Base-by-base conservation (phyloP, 2,113 vertebrate genomes). In the Apistogramma diplotaenia region DNA sequence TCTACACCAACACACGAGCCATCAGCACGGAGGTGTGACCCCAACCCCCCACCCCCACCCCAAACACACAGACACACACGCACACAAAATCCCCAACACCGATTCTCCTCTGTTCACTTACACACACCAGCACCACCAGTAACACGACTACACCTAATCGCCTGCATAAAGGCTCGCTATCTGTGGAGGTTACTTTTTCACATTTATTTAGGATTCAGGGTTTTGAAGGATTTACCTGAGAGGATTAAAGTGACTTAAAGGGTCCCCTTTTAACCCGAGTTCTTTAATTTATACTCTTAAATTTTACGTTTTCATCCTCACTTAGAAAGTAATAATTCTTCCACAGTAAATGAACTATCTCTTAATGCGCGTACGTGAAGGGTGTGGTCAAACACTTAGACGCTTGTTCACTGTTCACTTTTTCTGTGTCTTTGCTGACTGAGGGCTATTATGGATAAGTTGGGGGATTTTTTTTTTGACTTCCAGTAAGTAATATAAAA, bases 1-100 rank as follows among this genome's bases (percentile, higher is more conserved):
- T 95, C 89, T 97, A 96, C 95, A 96, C 94, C 1, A 97, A 96
- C 93, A 95, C 96, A 13, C 95, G 95, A 85, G 97, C 97, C 91
- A 93, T 99, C 93, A 99, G 97, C 94, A 99, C 98, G 1, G 97
- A 98, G 8, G 98, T 99, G 92, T 99, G 93, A 97, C 40, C 37
- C 3, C 55, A 12, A 29, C 65, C 8, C 33, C 46, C 25, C 31
- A 1, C 59, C 11, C 3, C 37, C 37, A 10, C 37, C 37, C 8
- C 3, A 43, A 12, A 13, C 12, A 43, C 11, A 15, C 12, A 43
- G 8, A 43, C 13, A 15, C 12, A 43, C 33, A 33, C 8, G 2
- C 33, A 33, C 31, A 31, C 3, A 49, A 4, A 60, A 59, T 9
- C 37, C 49, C 56, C 11, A 78, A 72, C 23, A 75, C 53, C 29